Evolutionary conservation across 2,888 invertebrate species (phyloP), one percentile per base, ranked within the genome.

Genomic region (Julus scandinavius): DNA sequence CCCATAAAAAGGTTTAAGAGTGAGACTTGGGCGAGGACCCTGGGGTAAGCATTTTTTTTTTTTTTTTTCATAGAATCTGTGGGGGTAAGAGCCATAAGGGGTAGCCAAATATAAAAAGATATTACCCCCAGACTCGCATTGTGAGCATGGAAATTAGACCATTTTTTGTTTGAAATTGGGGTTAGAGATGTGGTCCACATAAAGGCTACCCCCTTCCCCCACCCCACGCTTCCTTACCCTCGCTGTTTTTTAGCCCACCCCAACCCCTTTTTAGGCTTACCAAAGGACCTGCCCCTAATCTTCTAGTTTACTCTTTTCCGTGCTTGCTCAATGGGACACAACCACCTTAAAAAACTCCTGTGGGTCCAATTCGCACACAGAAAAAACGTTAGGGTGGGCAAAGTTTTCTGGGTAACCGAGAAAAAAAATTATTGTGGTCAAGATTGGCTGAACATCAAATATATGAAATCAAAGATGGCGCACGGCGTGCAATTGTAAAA

Each of bases 21-120:
- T 63, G 63, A 63, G 63, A 63, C 63, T 63, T 63, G 63, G 63
- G 63, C 63, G 63, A 63, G 63, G 63, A 63, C 63, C 63, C 63
- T 63, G 63, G 63, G 63, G 63, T 63, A 63, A 63, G 63, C 63
- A 63, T 63, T 63, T 63, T 50, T 49, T 50, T 63, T 63, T 63
- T 50, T 49, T 50, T 29, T 29, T 29, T 63, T 63, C 20, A 63
- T 63, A 63, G 63, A 63, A 63, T 63, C 63, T 63, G 63, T 20
- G 63, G 63, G 63, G 63, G 63, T 63, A 63, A 20, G 63, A 63
- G 63, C 63, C 63, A 20, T 63, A 63, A 63, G 63, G 63, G 63
- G 63, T 63, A 63, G 63, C 63, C 63, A 63, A 63, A 63, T 63
- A 63, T 63, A 63, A 63, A 63, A 63, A 63, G 63, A 63, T 63